Base-by-base conservation (phyloP, 2,113 vertebrate genomes). In the Melanerpes aurifrons region DNA sequence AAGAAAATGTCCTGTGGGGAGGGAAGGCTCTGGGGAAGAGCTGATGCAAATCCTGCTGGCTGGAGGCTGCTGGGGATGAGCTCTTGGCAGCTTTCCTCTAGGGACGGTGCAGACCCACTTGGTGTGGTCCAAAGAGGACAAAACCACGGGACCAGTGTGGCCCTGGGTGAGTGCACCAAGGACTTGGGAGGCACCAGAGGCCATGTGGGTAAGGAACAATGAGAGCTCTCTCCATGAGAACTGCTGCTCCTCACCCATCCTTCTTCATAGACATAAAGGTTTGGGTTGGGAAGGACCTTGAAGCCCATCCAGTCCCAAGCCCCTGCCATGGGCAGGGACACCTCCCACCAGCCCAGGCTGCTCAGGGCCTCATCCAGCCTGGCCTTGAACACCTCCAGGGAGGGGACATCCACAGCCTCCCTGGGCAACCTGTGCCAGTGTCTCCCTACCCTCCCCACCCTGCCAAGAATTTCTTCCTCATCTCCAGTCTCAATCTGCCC, bases 191-290 rank as follows among this genome's bases (percentile, higher is more conserved):
- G 7, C 13, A 10, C 48, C 2, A 2, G 48, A 8, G 59, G 11
- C 67, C 31, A 10, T 2, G 2, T 0, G 28, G 35, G 4, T 10
- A 1, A 29, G 6, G 75, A 45, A 2, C 0, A 3, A 7, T 1
- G 37, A 1, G n/a, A 25, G 50, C 50, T 53, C 50, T 13, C 13
- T 68, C 13, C 6, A 2, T 0, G 2, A n/a, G 53, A 28, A 15
- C 43, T 12, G 26, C 40, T 3, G 4, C 71, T 31, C 35, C 35
- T 69, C 3, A 1, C 25, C 53, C 18, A 4, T 16, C 63, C 28
- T 6, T 4, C 13, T 53, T 25, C 50, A 53, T 53, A 53, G 22
- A 25, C 24, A 53, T 22, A 14, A 12, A 24, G 50, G 22, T 6
- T 25, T 53, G 50, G 12, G 22, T 12, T 53, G 50, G 22, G 25